phyloP scores from a whole-genome alignment of 1,140 invertebrate species.

The Ruditapes philippinarum region DNA sequence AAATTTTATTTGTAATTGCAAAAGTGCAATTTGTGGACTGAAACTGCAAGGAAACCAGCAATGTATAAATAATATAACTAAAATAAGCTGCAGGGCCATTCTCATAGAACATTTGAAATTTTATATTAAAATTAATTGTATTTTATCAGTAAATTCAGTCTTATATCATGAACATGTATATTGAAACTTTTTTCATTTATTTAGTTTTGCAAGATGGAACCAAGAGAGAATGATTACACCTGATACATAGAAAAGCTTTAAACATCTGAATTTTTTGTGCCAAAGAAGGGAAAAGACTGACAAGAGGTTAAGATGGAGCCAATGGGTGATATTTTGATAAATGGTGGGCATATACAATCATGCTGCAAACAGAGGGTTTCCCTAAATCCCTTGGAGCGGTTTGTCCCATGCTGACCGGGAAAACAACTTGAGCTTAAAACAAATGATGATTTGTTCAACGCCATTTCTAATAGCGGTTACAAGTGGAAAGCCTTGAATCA shows the following conservation, averaged over 20 bases:
- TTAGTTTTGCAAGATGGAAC: not conserved
- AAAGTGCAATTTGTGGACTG: not conserved
- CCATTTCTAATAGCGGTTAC: conserved; percentile 85
- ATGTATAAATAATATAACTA: not conserved
- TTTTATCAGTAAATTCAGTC: not conserved
- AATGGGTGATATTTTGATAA: conserved; percentile 83
- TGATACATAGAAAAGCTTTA: not conserved
- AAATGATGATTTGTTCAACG: conserved; percentile 82
- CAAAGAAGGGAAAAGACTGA: not conserved
- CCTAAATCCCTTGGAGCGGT: conserved; percentile 84
- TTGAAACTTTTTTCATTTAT: too few species aligned
- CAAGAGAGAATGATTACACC: not conserved
- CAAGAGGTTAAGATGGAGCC: conserved; percentile 19
- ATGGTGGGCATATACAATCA: conserved; percentile 85
- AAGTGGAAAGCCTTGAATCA: conserved; percentile 81
- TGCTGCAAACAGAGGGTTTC: conserved; percentile 82
- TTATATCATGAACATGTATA: too few species aligned
- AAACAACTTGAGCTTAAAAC: conserved; percentile 84
- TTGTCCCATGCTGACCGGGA: conserved; percentile 80
- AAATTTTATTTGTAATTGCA: too few species aligned
- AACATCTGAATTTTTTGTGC: not conserved
- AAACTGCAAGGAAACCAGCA: not conserved
- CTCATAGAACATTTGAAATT: not conserved
- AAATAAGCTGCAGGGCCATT: not conserved
- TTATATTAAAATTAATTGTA: not conserved